Evolutionary conservation across 2,797 vertebrate genomes (phyloP).

Genomic region (Esox lucius): DNA sequence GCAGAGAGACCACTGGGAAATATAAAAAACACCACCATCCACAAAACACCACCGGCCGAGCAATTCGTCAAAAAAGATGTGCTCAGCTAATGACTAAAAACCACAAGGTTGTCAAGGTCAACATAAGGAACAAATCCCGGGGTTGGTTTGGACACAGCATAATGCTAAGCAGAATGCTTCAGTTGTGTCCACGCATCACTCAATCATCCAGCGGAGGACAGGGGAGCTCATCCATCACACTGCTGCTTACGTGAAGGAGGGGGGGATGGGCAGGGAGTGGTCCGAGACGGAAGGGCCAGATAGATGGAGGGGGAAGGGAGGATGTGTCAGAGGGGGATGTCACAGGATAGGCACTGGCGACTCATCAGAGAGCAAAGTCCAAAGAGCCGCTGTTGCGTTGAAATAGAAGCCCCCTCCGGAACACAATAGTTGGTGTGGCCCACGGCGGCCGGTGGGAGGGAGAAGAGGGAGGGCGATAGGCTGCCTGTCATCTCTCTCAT

Average conservation of each 20-base stretch:
- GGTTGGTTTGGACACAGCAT: conserved; percentile 11
- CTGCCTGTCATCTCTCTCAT: conserved; percentile 33
- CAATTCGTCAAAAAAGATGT: conserved; percentile 42
- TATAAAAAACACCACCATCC: conserved; percentile 23
- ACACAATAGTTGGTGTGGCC: conserved; percentile 65
- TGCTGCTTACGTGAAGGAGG: conserved; percentile 16
- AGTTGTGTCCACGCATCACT: conserved; percentile 58
- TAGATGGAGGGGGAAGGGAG: conserved; percentile 36
- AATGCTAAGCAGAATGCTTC: conserved; percentile 50
- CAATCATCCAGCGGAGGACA: conserved; percentile 54
- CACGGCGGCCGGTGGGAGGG: conserved; percentile 44
- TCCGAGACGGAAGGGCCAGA: conserved; percentile 24
- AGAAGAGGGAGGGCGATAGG: background rate
- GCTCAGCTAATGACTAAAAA: conserved; percentile 23
- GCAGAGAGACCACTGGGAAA: conserved; percentile 7
- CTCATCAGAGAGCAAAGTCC: conserved; percentile 56
- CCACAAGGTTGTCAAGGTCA: conserved; percentile 43
- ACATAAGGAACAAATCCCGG: conserved; percentile 19
- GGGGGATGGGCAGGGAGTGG: conserved; percentile 8
- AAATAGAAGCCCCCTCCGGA: conserved; percentile 66
- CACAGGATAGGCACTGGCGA: conserved; percentile 53
- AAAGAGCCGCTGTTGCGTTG: conserved; percentile 62
- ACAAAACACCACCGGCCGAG: conserved; percentile 21
- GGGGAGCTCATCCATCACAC: conserved; percentile 51
- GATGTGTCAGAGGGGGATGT: conserved; percentile 44